Conservation (phyloP, 2,113 vertebrate genomes). For the Pyrgilauda ruficollis region DNA sequence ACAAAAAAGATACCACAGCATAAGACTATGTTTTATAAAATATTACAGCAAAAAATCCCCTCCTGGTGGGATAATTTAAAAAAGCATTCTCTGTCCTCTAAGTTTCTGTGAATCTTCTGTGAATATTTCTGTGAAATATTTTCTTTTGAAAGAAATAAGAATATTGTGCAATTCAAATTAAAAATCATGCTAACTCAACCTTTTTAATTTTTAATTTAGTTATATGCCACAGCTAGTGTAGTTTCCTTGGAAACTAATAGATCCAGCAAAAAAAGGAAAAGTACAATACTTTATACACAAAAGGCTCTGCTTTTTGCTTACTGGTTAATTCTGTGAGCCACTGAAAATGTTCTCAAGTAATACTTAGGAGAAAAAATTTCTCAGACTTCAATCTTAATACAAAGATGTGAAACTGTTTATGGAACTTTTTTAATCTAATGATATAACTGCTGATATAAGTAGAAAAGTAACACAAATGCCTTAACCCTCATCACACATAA, state of each 20-base stretch:
- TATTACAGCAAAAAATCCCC: neutral
- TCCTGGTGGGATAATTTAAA: neutral
- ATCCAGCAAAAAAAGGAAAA: neutral
- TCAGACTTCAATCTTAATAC: neutral
- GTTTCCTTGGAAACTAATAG: slow-evolving; percentile 20
- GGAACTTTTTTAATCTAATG: neutral
- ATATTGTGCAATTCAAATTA: neutral
- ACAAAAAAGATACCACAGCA: neutral
- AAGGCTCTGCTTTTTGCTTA: neutral
- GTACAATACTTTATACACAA: neutral
- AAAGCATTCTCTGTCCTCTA: neutral
- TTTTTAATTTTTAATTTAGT: neutral
- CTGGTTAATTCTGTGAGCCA: neutral
- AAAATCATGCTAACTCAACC: neutral
- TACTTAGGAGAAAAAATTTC: neutral
- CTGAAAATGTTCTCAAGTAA: neutral
- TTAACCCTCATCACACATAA: neutral
- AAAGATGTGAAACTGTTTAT: neutral
- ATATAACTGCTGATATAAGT: neutral
- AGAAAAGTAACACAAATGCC: neutral
- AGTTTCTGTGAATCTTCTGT: neutral
- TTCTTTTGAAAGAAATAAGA: neutral
- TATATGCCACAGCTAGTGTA: neutral
- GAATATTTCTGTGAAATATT: neutral
- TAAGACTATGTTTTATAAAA: neutral